These are phyloP conservation scores for Phenganax stokvisi DNA, from an alignment of 92 coral and sea anemone species.

Conservation along the genomic window DNA sequence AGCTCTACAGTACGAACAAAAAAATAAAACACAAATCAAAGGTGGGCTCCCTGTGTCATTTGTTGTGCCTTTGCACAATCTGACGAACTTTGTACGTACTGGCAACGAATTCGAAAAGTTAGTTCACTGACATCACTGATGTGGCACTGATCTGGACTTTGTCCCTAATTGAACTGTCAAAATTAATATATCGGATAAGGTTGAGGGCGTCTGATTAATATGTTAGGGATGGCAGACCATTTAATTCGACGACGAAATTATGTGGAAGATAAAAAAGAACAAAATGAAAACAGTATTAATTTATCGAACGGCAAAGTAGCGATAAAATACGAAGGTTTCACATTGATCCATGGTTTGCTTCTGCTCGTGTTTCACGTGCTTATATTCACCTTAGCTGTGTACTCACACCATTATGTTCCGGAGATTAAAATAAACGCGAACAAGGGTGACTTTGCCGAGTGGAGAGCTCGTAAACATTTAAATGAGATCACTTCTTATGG, in stretches of 20 bases:
- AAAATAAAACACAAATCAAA: too few species aligned
- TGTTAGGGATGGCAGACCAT: neutral
- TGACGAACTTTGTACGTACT: too few species aligned
- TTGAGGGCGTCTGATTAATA: neutral
- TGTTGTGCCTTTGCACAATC: too few species aligned
- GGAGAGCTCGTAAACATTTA: conserved; percentile 74
- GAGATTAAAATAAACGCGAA: conserved; percentile 48
- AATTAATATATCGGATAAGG: neutral
- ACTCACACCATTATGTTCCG: conserved; percentile 65
- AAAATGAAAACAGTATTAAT: neutral
- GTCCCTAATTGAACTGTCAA: neutral
- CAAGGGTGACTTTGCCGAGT: conserved; percentile 78
- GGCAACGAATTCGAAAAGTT: too few species aligned
- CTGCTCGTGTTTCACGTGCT: conserved; percentile 43
- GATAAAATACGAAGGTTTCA: conserved; percentile 5
- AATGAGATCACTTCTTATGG: conserved; percentile 74
- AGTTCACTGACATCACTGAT: too few species aligned
- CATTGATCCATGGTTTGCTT: conserved; percentile 42
- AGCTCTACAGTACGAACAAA: too few species aligned
- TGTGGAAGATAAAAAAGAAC: neutral
- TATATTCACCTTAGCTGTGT: conserved; percentile 44
- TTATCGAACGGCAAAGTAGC: neutral
- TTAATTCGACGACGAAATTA: neutral
- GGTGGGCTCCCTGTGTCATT: too few species aligned
- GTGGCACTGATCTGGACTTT: neutral